Evolutionary conservation across 2,888 invertebrate genomes (phyloP).

Genomic region (Zygaena filipendulae): DNA sequence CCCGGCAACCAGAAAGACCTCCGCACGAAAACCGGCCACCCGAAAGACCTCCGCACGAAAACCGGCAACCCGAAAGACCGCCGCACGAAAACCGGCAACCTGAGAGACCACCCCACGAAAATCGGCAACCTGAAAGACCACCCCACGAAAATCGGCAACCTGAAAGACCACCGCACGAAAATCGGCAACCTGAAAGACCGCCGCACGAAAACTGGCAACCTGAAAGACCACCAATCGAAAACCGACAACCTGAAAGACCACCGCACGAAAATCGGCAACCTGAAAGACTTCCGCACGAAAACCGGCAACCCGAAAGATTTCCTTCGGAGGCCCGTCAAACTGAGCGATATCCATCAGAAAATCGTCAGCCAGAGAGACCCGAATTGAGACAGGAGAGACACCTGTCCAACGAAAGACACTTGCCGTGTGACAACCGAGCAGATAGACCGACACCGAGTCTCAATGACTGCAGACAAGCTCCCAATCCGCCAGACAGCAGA

Average conservation of each 20-base stretch:
- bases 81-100: slow-evolving; percentile 1
- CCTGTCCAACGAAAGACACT: slow-evolving; percentile 14
- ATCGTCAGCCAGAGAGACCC: slow-evolving; percentile 10
- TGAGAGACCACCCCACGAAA: slow-evolving; percentile 6
- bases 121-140: slow-evolving; percentile 10
- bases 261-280: slow-evolving; percentile 14
- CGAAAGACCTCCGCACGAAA: slow-evolving; percentile 12
- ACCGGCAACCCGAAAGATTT: slow-evolving; percentile 13
- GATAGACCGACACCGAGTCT: slow-evolving; percentile 20
- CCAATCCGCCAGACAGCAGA: slow-evolving; percentile 15
- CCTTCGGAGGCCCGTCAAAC: slow-evolving; percentile 6
- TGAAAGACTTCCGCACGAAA: slow-evolving; percentile 6
- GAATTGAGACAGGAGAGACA: slow-evolving; percentile 19
- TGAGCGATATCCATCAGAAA: slow-evolving; percentile 12
- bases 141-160: slow-evolving; percentile 7
- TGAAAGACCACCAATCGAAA: slow-evolving; percentile 9
- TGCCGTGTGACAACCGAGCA: too few relatives aligned
- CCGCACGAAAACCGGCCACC: slow-evolving; percentile 7
- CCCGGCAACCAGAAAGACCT: slow-evolving; percentile 10
- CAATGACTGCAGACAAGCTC: slow-evolving; percentile 11
- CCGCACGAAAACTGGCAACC: slow-evolving; percentile 12
- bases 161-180: slow-evolving; percentile 12
- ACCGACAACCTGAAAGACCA: slow-evolving; percentile 9
- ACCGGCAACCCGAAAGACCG: slow-evolving; percentile 10
- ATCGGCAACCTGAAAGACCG: slow-evolving; percentile 10